phyloP scores from a whole-genome alignment of 2,888 invertebrate species.

The Apodemia zela region DNA sequence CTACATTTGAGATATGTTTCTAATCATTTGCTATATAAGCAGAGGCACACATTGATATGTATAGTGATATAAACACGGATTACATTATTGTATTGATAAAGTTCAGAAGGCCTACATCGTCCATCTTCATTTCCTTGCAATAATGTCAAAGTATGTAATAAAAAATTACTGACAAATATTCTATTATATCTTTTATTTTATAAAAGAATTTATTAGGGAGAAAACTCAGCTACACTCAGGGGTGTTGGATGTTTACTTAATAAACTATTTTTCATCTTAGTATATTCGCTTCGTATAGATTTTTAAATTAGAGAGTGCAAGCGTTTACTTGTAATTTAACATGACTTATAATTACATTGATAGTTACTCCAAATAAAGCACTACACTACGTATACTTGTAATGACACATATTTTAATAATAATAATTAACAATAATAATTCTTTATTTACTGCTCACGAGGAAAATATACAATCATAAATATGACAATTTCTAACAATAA shows the following conservation, averaged over 20 bases:
- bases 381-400: too few species aligned
- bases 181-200: background rate
- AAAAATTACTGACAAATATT: too few species aligned
- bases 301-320: background rate
- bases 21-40: conserved; percentile 69
- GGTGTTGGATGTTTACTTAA: background rate
- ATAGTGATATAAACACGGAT: conserved; percentile 46
- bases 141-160: too few species aligned
- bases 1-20: conserved; percentile 70
- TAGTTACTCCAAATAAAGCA: too few species aligned
- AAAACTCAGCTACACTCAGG: background rate
- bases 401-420: too few species aligned
- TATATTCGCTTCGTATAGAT: background rate
- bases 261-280: background rate
- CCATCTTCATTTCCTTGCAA: background rate
- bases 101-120: background rate
- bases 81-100: conserved; percentile 18
- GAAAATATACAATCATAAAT: too few species aligned
- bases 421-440: too few species aligned
- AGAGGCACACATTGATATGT: conserved; percentile 80
- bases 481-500: too few species aligned
- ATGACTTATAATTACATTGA: background rate
- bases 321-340: background rate
- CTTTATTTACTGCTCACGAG: too few species aligned
- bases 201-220: background rate